Conservation (phyloP, 2,888 invertebrate genomes). For the Tipula helvola region DNA sequence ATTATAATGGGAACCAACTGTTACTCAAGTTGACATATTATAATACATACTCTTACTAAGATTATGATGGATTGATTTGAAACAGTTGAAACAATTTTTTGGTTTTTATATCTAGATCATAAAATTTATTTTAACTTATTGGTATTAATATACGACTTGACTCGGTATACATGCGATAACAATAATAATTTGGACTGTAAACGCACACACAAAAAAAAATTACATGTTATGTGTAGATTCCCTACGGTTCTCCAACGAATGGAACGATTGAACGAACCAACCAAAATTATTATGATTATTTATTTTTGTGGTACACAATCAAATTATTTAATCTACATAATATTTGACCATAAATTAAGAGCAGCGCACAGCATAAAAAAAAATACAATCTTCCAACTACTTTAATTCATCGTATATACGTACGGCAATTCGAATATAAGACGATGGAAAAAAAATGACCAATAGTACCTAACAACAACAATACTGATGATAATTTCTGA, state of each 20-base stretch:
- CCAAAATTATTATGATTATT: conserved; percentile 4
- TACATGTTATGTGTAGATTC: background rate
- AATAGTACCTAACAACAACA: background rate
- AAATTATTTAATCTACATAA: conserved; percentile 4
- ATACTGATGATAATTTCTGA: background rate
- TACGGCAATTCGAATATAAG: background rate
- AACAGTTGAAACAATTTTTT: background rate
- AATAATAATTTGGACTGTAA: background rate
- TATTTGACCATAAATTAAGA: background rate
- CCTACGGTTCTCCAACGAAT: background rate
- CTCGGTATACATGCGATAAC: background rate
- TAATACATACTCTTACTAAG: background rate
- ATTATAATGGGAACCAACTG: background rate
- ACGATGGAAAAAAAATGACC: background rate
- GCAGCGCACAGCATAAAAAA: background rate
- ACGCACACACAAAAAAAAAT: background rate
- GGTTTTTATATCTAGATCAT: background rate
- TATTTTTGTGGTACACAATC: background rate
- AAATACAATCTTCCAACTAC: background rate
- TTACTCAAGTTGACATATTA: background rate
- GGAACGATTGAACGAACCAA: background rate
- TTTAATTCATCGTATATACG: background rate
- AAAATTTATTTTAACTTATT: background rate
- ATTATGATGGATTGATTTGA: background rate
- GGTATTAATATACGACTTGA: background rate